Conservation (phyloP, 2,113 vertebrate species). For the Ahaetulla prasina region DNA sequence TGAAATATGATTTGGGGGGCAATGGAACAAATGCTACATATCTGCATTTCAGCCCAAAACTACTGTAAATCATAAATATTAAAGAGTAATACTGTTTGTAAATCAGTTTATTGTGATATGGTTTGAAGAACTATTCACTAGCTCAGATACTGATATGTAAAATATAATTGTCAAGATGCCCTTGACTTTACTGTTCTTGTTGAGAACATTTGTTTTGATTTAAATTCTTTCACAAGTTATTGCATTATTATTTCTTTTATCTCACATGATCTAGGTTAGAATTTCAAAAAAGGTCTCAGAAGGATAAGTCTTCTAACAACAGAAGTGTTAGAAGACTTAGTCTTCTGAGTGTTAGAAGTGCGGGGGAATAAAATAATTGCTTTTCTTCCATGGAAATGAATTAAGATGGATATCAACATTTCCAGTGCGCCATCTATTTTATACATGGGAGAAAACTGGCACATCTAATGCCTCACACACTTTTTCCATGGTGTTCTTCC, state of each 20-base stretch:
- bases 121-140: not conserved
- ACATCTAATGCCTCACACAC: slow-evolving; percentile 45
- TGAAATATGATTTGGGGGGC: not conserved
- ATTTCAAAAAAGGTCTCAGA: slow-evolving; percentile 30
- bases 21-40: not conserved
- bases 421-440: slow-evolving; percentile 33
- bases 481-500: slow-evolving; percentile 9
- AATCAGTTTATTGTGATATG: not conserved
- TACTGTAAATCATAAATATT: not conserved
- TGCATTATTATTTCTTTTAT: slow-evolving; percentile 27
- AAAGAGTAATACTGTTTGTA: not conserved
- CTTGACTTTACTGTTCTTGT: not conserved
- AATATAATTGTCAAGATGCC: not conserved
- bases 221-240: slow-evolving; percentile 19
- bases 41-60: not conserved
- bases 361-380: slow-evolving; percentile 41
- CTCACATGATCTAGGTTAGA: slow-evolving; percentile 22
- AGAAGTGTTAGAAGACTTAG: no score
- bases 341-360: not conserved
- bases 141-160: not conserved
- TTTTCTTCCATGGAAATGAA: slow-evolving; percentile 40
- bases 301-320: slow-evolving; percentile 30
- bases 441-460: slow-evolving; percentile 18
- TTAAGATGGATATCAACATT: slow-evolving; percentile 38
- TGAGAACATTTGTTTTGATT: not conserved